Conservation (phyloP, 1,140 invertebrate species). For the Eupristina koningsbergeri region DNA sequence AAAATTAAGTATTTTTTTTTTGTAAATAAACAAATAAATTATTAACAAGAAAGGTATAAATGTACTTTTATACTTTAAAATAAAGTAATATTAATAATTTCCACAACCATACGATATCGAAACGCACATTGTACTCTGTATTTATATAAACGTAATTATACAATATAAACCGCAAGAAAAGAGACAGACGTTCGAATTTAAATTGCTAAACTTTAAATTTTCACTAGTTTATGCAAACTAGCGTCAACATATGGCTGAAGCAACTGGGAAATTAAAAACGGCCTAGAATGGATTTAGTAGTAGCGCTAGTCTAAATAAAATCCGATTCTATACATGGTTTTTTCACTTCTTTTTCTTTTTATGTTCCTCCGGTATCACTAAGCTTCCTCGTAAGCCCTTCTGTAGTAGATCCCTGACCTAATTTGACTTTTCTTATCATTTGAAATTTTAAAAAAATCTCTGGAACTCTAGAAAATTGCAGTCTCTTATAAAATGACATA, state of each 20-base stretch:
- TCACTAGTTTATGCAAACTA: constrained; percentile 66
- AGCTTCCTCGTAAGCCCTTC: not conserved
- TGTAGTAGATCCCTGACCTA: not conserved
- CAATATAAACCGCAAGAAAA: constrained; percentile 44
- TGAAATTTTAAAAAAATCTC: not conserved
- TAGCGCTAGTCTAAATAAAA: not conserved
- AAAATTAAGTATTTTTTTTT: too few species aligned
- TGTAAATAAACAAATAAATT: too few species aligned
- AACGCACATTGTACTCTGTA: too few species aligned
- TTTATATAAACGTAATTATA: too few species aligned
- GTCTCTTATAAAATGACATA: not conserved
- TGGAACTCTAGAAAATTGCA: not conserved
- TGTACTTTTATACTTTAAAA: too few species aligned
- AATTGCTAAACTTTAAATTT: constrained; percentile 69
- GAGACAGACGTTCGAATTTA: constrained; percentile 62
- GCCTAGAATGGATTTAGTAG: not conserved
- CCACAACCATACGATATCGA: too few species aligned
- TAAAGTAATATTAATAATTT: too few species aligned
- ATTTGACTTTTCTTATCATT: not conserved
- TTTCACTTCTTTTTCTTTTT: not conserved
- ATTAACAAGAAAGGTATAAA: too few species aligned
- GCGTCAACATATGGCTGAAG: constrained; percentile 63
- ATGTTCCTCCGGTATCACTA: not conserved
- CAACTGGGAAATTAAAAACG: constrained; percentile 4
- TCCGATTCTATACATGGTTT: constrained; percentile 25